Percentiles rank a stretch among this genome's conserved stretches.
phyloP scores from a whole-genome alignment of 2,797 vertebrate genomes.

The Phaenicophaeus curvirostris region DNA sequence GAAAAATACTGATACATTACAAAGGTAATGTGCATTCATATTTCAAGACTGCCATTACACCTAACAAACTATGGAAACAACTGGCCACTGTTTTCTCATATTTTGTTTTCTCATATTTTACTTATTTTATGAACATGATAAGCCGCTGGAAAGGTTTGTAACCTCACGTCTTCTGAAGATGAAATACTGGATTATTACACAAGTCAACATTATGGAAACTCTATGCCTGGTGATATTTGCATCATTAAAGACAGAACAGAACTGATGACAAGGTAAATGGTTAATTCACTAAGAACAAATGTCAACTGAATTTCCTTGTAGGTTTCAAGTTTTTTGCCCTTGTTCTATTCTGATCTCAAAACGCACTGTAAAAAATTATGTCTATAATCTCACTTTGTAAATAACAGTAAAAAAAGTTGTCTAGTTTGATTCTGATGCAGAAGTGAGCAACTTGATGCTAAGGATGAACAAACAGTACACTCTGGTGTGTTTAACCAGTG shows the following conservation, averaged over 20 bases:
- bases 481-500: neutral
- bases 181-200: neutral
- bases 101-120: neutral
- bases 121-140: neutral
- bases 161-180: neutral
- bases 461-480: neutral
- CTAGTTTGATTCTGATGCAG: neutral
- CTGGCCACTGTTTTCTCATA: neutral
- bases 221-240: neutral
- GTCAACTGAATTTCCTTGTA: conserved; percentile 14
- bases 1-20: neutral
- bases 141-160: neutral
- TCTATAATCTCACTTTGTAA: neutral
- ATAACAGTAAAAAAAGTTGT: neutral
- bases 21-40: neutral
- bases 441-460: neutral
- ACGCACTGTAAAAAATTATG: neutral
- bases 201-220: neutral
- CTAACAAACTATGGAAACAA: neutral
- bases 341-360: neutral
- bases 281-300: conserved; percentile 32
- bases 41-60: neutral
- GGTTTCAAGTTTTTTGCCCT: neutral
- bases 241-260: conserved; percentile 8
- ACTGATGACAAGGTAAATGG: neutral